Percentiles rank a stretch among this genome's conserved stretches.
Evolutionary conservation across 2,113 vertebrate genomes (phyloP).

Genomic region (Mormoops blainvillei): DNA sequence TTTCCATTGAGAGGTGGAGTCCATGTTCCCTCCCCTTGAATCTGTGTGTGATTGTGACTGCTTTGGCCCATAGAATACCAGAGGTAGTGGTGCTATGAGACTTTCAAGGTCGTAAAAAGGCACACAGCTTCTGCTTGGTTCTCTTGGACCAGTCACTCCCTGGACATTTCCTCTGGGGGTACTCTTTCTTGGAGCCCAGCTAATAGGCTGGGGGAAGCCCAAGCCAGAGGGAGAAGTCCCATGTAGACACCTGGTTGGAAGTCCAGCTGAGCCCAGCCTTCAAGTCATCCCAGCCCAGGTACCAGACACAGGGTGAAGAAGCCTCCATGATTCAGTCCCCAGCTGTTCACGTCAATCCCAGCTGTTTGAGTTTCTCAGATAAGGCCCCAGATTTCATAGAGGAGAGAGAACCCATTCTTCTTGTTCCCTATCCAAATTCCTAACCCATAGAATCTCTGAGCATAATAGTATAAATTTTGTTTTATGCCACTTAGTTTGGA

Average conservation of each 20-base stretch:
- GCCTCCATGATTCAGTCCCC: background rate
- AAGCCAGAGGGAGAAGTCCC: background rate
- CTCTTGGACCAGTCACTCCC: background rate
- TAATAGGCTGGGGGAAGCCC: background rate
- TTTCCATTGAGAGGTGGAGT: background rate
- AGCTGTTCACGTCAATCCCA: background rate
- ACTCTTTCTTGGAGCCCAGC: background rate
- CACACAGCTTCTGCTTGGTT: background rate
- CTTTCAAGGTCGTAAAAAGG: background rate
- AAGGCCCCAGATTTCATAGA: background rate
- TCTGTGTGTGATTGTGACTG: background rate
- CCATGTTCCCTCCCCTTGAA: background rate
- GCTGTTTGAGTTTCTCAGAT: background rate
- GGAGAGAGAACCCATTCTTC: background rate
- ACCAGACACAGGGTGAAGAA: background rate
- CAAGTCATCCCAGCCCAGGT: background rate
- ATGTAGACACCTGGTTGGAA: background rate
- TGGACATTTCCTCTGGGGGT: background rate
- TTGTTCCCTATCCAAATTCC: background rate
- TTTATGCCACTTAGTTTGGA: background rate
- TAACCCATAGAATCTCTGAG: background rate
- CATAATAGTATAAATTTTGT: background rate
- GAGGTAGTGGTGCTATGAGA: background rate
- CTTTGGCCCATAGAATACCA: background rate
- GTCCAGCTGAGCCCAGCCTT: background rate